Evolutionary conservation across 2,113 vertebrate species (phyloP), one percentile per base, ranked within the genome.

Genomic region (Neofelis nebulosa): DNA sequence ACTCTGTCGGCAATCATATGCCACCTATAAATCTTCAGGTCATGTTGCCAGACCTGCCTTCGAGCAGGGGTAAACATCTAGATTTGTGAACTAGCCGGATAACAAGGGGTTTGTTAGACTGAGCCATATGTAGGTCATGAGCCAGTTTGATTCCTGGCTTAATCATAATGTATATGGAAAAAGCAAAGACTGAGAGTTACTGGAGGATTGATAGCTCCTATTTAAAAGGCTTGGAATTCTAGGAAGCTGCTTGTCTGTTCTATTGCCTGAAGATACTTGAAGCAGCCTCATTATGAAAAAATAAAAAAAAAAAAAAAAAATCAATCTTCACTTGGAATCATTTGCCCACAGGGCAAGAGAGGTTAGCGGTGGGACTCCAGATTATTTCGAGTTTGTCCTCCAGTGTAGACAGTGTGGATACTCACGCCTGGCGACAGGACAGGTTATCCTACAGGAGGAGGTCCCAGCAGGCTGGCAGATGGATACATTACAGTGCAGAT

Each of bases 401-500:
- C 5, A 33, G 31, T 3, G 0, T 36, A 9, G 1, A 73, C 6
- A 7, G 38, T 10, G 55, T 16, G 9, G 76, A 71, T 83, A 97
- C 98, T 98, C 85, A 98, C 98, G 93, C 63, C 63, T 63, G 86
- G 78, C 23, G 63, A 45, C 23, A 91, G 95, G 94, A 89, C 98
- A 99, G 38, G 69, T 0, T 5, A 4, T 57, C 29, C 0, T 25
- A 18, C 98, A 98, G 89, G 97, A 82, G 1, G 82, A 73, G 4
- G 68, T 55, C 4, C 91, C 48, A 11, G 63, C 88, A 1, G 0
- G 57, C 85, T 98, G 98, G 90, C 98, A 98, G 68, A 98, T 11
- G 0, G 93, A 98, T 7, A 66, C 97, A 25, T 98, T 99, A 86
- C 98, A 99, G 89, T 99, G 98, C 50, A 99, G 93, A 5, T 98